Conservation (phyloP, 1,140 invertebrate genomes). For the Hydropsyche tenuis region DNA sequence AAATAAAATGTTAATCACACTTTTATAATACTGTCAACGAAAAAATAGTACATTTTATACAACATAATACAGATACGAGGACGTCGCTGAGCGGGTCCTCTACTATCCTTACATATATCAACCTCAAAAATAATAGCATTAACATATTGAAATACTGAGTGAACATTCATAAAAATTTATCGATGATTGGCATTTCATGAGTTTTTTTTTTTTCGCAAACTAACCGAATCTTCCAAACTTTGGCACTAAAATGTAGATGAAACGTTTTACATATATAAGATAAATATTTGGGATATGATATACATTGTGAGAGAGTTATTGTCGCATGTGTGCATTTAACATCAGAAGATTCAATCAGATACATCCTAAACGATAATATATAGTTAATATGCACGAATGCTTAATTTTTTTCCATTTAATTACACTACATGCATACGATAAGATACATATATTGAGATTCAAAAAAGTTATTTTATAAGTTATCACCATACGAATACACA, state of each 20-base stretch:
- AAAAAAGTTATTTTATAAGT: no score
- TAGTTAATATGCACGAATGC: no score
- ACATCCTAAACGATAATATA: no score
- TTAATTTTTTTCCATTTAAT: no score
- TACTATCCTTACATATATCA: neutral
- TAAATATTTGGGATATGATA: no score
- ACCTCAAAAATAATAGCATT: neutral
- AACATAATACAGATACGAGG: neutral
- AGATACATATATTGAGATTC: no score
- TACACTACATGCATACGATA: no score
- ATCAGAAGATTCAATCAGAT: no score
- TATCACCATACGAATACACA: no score
- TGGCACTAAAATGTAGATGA: slow-evolving; percentile 1
- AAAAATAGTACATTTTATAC: slow-evolving; percentile 2
- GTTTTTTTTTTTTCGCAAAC: neutral
- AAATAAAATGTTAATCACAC: slow-evolving; percentile 28
- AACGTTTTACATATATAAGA: no score
- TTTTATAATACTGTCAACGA: neutral
- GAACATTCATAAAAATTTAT: slow-evolving; percentile 19
- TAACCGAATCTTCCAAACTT: neutral
- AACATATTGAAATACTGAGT: slow-evolving; percentile 20
- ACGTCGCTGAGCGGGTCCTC: neutral
- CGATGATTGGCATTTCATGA: neutral
- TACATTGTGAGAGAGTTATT: no score
- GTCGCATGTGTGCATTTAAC: no score